phyloP scores from a whole-genome alignment of 2,113 vertebrate species.

The Bos indicus region DNA sequence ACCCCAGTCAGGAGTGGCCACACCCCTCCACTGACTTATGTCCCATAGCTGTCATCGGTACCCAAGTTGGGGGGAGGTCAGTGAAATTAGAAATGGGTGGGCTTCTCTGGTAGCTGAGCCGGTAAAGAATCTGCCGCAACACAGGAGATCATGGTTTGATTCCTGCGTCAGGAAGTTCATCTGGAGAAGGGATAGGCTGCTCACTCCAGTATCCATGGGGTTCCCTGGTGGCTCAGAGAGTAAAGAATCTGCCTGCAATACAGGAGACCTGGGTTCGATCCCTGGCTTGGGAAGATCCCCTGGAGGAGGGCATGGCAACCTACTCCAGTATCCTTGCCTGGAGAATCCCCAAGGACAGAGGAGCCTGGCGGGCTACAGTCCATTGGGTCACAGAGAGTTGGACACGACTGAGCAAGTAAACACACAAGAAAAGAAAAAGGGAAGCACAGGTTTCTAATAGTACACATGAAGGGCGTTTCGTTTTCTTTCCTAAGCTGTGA shows the following conservation, averaged over 20 bases:
- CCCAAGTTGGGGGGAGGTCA: neutral
- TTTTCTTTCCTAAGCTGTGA: neutral
- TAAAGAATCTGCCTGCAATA: neutral
- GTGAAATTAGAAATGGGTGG: neutral
- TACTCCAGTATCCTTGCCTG: neutral
- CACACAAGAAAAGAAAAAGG: neutral
- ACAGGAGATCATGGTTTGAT: neutral
- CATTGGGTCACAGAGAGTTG: neutral
- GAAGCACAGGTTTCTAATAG: neutral
- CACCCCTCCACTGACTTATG: neutral
- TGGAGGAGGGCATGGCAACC: neutral
- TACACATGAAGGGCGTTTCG: fast-evolving
- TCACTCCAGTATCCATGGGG: neutral
- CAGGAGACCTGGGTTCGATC: neutral
- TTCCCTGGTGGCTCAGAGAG: neutral
- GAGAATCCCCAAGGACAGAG: neutral
- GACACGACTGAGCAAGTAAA: neutral
- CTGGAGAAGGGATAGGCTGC: neutral
- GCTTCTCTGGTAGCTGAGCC: neutral
- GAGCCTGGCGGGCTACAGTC: neutral
- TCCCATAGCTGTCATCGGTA: fast-evolving
- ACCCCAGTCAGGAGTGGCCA: neutral
- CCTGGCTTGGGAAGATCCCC: neutral
- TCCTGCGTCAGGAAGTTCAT: neutral
- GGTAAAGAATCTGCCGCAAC: neutral